phyloP scores from a whole-genome alignment of 2,113 vertebrate genomes.

The Psettodes erumei region DNA sequence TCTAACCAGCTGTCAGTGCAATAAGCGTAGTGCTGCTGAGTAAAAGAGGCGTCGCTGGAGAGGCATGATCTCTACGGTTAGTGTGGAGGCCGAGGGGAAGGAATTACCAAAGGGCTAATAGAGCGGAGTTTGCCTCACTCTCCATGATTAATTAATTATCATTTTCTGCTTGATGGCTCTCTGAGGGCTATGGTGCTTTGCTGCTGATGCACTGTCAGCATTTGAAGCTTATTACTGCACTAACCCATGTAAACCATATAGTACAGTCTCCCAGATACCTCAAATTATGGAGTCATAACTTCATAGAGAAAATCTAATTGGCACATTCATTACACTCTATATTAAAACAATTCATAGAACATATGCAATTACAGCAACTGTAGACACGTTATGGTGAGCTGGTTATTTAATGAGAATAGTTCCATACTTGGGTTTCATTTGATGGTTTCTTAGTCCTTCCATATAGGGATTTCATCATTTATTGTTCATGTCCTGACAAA shows the following conservation, averaged over 20 bases:
- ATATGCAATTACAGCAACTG: constrained; percentile 71
- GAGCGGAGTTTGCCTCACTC: constrained; percentile 70
- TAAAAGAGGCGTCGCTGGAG: constrained; percentile 57
- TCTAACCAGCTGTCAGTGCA: constrained; percentile 46
- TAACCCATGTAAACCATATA: constrained; percentile 69
- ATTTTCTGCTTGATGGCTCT: constrained; percentile 83
- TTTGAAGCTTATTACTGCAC: constrained; percentile 74
- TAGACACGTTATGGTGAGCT: constrained; percentile 56
- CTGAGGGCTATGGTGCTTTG: constrained; percentile 67
- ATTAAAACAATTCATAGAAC: constrained; percentile 74
- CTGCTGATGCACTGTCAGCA: constrained; percentile 79
- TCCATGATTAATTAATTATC: constrained; percentile 84
- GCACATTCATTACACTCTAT: constrained; percentile 74
- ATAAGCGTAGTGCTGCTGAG: constrained; percentile 51
- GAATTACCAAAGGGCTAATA: constrained; percentile 79
- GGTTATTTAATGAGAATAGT: constrained; percentile 46
- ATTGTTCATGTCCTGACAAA: constrained; percentile 58
- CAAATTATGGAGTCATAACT: constrained; percentile 73
- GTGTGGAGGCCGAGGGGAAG: constrained; percentile 58
- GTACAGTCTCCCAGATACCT: constrained; percentile 62
- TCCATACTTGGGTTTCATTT: constrained; percentile 46
- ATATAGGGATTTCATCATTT: constrained; percentile 57
- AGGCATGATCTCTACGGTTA: constrained; percentile 66
- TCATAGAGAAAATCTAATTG: constrained; percentile 72
- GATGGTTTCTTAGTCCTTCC: constrained; percentile 51